Evolutionary conservation across 1,140 invertebrate species (phyloP).

Genomic region (Drosophila aff.): DNA sequence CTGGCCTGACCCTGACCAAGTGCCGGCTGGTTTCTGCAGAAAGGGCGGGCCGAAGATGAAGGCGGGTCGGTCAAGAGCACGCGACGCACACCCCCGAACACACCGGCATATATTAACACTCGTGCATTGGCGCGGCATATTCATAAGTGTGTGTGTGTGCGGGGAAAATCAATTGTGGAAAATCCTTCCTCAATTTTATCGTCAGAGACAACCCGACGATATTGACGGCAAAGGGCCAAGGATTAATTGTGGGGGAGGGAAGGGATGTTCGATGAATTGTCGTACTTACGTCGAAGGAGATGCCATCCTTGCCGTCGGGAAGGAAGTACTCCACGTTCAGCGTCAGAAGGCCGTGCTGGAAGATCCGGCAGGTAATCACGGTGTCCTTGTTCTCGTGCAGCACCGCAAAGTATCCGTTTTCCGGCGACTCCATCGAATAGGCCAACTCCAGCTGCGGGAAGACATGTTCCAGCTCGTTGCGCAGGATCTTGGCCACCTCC

Average conservation of each 20-base stretch:
- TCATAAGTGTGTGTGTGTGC: background rate
- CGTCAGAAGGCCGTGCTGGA: conserved; percentile 89
- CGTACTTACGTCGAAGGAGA: conserved; percentile 90
- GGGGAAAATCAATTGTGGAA: conserved; percentile 71
- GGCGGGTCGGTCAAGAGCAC: conserved; percentile 54
- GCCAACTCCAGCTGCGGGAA: conserved; percentile 89
- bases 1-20: conserved; percentile 43
- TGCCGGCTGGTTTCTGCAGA: conserved; percentile 18
- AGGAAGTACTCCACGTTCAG: conserved; percentile 93
- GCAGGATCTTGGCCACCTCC: conserved; percentile 88
- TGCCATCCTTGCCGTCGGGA: conserved; percentile 89
- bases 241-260: conserved; percentile 6
- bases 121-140: background rate
- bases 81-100: conserved; percentile 35
- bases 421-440: conserved; percentile 86
- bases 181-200: conserved; percentile 31
- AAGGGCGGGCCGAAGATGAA: conserved; percentile 12
- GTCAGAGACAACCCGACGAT: conserved; percentile 1
- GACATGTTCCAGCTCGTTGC: conserved; percentile 89
- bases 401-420: conserved; percentile 89
- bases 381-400: conserved; percentile 89
- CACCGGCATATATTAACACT: conserved; percentile 12
- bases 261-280: conserved; percentile 14
- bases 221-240: conserved; percentile 1
- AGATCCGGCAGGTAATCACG: conserved; percentile 89